Conservation (phyloP, 2,797 vertebrate species). For the Melanotaenia nigrans region DNA sequence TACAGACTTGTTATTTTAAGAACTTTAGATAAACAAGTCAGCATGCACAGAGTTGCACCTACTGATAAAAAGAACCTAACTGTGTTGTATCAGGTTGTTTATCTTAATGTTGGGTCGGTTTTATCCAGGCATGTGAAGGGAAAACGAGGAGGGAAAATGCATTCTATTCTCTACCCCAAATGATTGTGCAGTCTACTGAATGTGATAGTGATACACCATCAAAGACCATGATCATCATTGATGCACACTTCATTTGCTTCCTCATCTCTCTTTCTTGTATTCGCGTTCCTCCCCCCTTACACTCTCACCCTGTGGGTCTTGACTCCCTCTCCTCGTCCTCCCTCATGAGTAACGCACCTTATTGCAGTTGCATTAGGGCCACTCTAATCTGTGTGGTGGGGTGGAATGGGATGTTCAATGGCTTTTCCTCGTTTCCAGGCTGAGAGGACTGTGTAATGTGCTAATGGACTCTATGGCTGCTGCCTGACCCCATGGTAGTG, state of each 20-base stretch:
- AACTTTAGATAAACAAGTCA: slow-evolving; percentile 21
- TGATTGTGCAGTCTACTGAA: slow-evolving; percentile 50
- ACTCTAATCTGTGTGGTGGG: slow-evolving; percentile 65
- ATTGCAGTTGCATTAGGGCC: slow-evolving; percentile 63
- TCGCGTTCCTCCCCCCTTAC: slow-evolving; percentile 28
- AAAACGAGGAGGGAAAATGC: slow-evolving; percentile 27
- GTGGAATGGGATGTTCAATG: slow-evolving; percentile 70
- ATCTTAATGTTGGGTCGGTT: slow-evolving; percentile 38
- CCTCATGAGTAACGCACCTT: slow-evolving; percentile 49
- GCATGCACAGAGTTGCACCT: neutral
- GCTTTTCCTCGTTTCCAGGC: slow-evolving; percentile 69
- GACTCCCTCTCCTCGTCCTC: slow-evolving; percentile 17
- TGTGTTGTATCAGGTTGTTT: slow-evolving; percentile 23
- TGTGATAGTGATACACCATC: slow-evolving; percentile 53
- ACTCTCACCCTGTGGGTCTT: slow-evolving; percentile 27
- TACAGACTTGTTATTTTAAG: neutral
- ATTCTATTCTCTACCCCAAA: slow-evolving; percentile 45
- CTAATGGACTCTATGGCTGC: slow-evolving; percentile 78
- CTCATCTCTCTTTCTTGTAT: slow-evolving; percentile 60
- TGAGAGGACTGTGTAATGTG: slow-evolving; percentile 72
- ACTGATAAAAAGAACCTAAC: slow-evolving; percentile 20
- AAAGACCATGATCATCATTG: slow-evolving; percentile 67
- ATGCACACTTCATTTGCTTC: slow-evolving; percentile 63
- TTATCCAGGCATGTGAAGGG: slow-evolving; percentile 20
- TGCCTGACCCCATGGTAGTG: slow-evolving; percentile 61